These are phyloP conservation scores for Drosophila orena DNA, from an alignment of 1,140 invertebrate genomes.

Conservation along the genomic window DNA sequence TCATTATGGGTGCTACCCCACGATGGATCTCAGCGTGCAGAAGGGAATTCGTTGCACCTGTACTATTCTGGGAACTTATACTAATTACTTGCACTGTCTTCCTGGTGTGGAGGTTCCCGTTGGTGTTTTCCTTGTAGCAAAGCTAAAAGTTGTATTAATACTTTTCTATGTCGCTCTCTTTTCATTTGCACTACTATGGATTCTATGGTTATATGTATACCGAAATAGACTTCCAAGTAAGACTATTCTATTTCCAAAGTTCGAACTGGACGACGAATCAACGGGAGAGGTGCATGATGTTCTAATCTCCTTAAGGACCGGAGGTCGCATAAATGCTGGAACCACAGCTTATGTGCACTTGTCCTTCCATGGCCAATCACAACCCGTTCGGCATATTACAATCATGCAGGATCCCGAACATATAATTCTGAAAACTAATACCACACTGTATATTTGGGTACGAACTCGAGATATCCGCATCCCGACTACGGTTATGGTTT, in stretches of 20 bases:
- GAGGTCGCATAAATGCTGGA: constrained; percentile 26
- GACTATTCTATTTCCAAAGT: constrained; percentile 26
- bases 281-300: constrained; percentile 42
- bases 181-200: neutral
- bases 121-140: neutral
- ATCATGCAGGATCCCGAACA: constrained; percentile 46
- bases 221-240: constrained; percentile 14
- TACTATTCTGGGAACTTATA: constrained; percentile 45
- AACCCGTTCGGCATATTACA: constrained; percentile 10
- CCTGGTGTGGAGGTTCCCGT: constrained; percentile 12
- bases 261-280: neutral
- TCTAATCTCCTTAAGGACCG: constrained; percentile 39
- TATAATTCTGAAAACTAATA: constrained; percentile 24
- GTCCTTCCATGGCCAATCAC: constrained; percentile 1
- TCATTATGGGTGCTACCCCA: constrained; percentile 13
- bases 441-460: constrained; percentile 40
- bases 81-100: constrained; percentile 36
- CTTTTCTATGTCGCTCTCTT: neutral
- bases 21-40: neutral
- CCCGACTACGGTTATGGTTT: constrained; percentile 35
- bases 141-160: neutral
- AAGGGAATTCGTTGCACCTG: constrained; percentile 31
- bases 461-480: constrained; percentile 51
- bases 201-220: neutral
- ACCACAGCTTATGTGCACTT: constrained; percentile 50